Percentiles rank a stretch among this genome's conserved stretches.
Conservation (phyloP, 2,888 invertebrate species). For the Chloroclysta siterata region DNA sequence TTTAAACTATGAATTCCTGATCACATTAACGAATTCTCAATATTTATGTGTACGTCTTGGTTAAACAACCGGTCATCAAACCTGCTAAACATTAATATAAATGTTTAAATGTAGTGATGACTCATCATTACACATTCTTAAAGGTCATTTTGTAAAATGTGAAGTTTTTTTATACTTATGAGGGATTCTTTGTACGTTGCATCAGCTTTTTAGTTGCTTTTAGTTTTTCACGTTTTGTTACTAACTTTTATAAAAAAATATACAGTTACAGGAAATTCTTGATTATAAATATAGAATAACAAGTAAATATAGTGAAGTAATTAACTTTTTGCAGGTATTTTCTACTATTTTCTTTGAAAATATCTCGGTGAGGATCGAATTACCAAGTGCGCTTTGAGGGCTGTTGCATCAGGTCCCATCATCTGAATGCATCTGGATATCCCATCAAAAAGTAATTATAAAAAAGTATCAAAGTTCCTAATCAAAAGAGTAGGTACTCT, state of each 20-base stretch:
- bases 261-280: conserved; percentile 2
- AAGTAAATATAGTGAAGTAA: no score
- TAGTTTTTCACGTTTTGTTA: no score
- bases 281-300: not conserved
- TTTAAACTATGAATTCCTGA: conserved; percentile 43
- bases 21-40: conserved; percentile 50
- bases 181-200: conserved; percentile 31
- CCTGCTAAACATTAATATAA: conserved; percentile 35
- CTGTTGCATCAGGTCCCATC: no score
- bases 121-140: conserved; percentile 55
- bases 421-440: no score
- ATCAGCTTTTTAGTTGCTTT: conserved; percentile 22
- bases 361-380: no score
- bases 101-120: conserved; percentile 62
- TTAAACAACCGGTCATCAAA: conserved; percentile 24
- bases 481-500: no score
- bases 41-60: conserved; percentile 25
- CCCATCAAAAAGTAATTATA: no score
- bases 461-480: no score
- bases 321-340: no score
- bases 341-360: no score
- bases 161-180: conserved; percentile 44
- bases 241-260: not conserved
- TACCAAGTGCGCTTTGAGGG: no score
- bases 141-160: conserved; percentile 44